Conservation (phyloP, 2,797 vertebrate genomes). For the Fringilla coelebs region DNA sequence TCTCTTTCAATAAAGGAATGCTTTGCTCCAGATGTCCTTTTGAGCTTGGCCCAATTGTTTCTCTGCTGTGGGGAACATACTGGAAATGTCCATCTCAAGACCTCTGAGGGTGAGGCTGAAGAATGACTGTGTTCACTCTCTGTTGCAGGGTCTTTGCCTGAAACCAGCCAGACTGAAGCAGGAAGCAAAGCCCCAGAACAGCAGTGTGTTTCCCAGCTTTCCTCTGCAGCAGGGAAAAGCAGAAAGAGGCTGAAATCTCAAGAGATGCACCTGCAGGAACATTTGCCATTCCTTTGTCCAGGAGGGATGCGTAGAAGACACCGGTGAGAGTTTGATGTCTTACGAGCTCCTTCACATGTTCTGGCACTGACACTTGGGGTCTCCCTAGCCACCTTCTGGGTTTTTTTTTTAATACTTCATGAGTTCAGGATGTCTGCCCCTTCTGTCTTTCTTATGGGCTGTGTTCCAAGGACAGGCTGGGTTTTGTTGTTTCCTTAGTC, state of each 20-base stretch:
- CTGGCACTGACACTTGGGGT: background rate
- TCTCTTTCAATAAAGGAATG: background rate
- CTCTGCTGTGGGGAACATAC: background rate
- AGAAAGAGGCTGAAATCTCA: constrained; percentile 54
- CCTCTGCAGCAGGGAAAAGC: background rate
- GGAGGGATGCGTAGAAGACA: background rate
- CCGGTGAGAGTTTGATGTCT: constrained; percentile 37
- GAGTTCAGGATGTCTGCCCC: background rate
- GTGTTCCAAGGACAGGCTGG: background rate
- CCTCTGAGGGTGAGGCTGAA: background rate
- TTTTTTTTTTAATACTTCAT: background rate
- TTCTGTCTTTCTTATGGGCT: background rate
- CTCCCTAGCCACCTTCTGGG: background rate
- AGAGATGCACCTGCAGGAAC: constrained; percentile 1
- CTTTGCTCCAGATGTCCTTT: background rate
- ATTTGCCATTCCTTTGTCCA: background rate
- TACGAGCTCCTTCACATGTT: background rate
- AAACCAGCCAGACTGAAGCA: constrained; percentile 9
- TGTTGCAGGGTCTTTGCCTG: constrained; percentile 58
- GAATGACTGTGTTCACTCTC: background rate
- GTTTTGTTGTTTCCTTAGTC: background rate
- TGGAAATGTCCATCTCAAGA: background rate
- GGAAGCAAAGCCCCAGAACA: background rate
- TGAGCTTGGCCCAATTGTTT: background rate
- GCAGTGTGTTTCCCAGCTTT: background rate